Evolutionary conservation across 2,888 invertebrate species (phyloP), one percentile per base, ranked within the genome.

Genomic region (Scaptomyza tumidula): DNA sequence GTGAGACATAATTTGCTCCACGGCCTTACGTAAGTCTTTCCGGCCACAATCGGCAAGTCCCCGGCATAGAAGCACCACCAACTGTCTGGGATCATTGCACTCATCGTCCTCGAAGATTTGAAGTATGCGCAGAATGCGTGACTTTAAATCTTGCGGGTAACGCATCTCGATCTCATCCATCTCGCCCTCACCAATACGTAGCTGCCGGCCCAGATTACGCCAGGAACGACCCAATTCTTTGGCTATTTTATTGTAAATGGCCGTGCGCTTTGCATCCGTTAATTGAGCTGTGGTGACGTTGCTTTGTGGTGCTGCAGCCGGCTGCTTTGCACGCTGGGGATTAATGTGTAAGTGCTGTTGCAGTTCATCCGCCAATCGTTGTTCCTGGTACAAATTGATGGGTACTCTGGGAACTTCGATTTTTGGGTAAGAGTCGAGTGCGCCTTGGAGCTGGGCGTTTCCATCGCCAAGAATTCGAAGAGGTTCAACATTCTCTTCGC

Each of bases 201-300:
- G 50, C 27, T 87, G 84, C 0, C 92, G 84, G 0, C 92, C 92
- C 6, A 92, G 74, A 6, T 75, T 67, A 6, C 91, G 88, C 92
- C 92, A 92, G 41, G 80, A 84, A 3, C 83, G 86, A 0, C 92
- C 92, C 60, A 92, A 80, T 16, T 91, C 88, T 9, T 71, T 65
- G 0, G 90, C 85, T n/a, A 92, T 76, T 33, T 89, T 63, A 16
- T 87, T 90, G 44, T 84, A 90, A 7, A 92, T 82, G 1, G 88
- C 83, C 0, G 81, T 61, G 1, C 91, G 88, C 44, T 91, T 91
- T 4, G 74, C 61, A 5, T 86, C 81, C 0, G 85, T 86, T 4
- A 89, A 76, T 19, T 48, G 56, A 0, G 57, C 61, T 3, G 55
- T 37, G 2, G 62, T 66, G 0, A 73, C 55, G 43, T 67, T 64